Evolutionary conservation across 1,140 invertebrate species (phyloP).

Genomic region (Fragariocoptes setiger): DNA sequence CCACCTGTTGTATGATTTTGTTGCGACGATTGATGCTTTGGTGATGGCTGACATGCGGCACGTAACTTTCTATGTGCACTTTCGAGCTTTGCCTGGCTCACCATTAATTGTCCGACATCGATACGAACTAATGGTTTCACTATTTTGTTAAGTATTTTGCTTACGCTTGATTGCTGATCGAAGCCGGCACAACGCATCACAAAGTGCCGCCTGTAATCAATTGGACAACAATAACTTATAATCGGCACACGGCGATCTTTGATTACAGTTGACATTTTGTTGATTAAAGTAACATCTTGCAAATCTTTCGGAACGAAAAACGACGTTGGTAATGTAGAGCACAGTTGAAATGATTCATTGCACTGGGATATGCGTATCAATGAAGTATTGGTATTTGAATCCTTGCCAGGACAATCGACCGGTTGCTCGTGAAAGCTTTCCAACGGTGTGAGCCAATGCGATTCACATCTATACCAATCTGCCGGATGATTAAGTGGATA

Average conservation of each 20-base stretch:
- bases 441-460: slow-evolving; percentile 1
- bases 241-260: slow-evolving; percentile 7
- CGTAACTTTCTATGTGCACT: slow-evolving; percentile 4
- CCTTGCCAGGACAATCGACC: not conserved
- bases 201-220: not conserved
- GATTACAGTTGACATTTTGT: not conserved
- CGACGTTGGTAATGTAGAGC: slow-evolving; percentile 3
- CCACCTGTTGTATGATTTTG: not conserved
- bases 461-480: slow-evolving; percentile 8
- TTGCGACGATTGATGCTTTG: not conserved
- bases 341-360: slow-evolving; percentile 7
- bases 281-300: slow-evolving; percentile 4
- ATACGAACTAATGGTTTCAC: slow-evolving; percentile 5
- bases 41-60: slow-evolving; percentile 1
- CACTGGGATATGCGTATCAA: slow-evolving; percentile 3
- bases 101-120: not conserved
- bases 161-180: not conserved
- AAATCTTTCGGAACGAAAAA: slow-evolving; percentile 5
- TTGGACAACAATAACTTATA: slow-evolving; percentile 4
- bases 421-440: not conserved
- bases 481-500: not conserved
- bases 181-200: not conserved
- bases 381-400: not conserved
- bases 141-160: slow-evolving; percentile 1
- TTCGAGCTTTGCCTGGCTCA: not conserved